phyloP scores from a whole-genome alignment of 2,888 invertebrate genomes.

The Pteria penguin region DNA sequence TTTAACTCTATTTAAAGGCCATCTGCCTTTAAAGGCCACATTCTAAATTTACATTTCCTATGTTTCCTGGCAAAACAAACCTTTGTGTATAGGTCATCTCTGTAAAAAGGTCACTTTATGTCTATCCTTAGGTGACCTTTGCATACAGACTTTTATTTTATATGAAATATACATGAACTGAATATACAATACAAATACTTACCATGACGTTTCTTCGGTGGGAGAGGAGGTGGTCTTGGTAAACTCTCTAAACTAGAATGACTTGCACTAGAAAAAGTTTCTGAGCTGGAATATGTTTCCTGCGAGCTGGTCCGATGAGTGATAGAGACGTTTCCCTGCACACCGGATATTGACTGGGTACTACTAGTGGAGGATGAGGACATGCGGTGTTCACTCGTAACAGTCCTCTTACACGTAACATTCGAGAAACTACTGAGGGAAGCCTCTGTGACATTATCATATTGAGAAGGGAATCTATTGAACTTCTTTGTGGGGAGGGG shows the following conservation, averaged over 20 bases:
- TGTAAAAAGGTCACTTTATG: too few relatives aligned
- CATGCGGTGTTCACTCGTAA: slow-evolving; percentile 61
- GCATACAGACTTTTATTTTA: too few relatives aligned
- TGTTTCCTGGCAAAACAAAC: too few relatives aligned
- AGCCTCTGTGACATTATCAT: slow-evolving; percentile 84
- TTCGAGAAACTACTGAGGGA: slow-evolving; percentile 43
- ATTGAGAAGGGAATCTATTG: slow-evolving; percentile 85
- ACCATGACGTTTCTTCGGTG: slow-evolving; percentile 96
- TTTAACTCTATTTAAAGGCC: too few relatives aligned
- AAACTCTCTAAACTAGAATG: slow-evolving; percentile 73
- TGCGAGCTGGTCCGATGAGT: slow-evolving; percentile 68
- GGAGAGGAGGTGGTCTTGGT: slow-evolving; percentile 87
- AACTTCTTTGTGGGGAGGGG: slow-evolving; percentile 84
- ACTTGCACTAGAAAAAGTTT: slow-evolving; percentile 72
- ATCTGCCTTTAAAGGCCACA: too few relatives aligned
- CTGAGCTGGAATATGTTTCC: slow-evolving; percentile 73
- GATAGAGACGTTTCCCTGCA: slow-evolving; percentile 56
- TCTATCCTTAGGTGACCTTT: too few relatives aligned
- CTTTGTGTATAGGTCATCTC: too few relatives aligned
- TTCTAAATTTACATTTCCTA: too few relatives aligned
- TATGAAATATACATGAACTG: too few relatives aligned
- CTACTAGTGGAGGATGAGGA: slow-evolving; percentile 64
- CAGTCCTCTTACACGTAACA: slow-evolving; percentile 52
- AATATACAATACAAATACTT: slow-evolving; percentile 83
- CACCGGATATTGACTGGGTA: slow-evolving; percentile 61